Base-by-base conservation (phyloP, 2,797 vertebrate species). In the Delichon dasypus region DNA sequence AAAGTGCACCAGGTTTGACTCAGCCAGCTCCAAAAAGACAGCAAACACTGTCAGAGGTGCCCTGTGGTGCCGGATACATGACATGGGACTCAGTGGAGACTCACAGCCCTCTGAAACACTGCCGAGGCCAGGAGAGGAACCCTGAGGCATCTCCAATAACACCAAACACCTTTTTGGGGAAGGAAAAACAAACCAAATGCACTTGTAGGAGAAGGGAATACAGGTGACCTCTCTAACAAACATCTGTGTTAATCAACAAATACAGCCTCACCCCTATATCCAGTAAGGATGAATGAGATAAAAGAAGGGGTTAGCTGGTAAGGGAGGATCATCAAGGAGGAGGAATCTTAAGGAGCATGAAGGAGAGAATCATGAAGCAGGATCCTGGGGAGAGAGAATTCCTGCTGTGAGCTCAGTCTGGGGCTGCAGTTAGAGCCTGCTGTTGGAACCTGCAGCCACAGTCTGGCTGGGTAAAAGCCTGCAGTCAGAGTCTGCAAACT, bases 41-140 rank as follows among this genome's bases (percentile, higher is more conserved):
- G 32, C 55, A 60, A 53, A 64, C 5, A 2, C 53, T 40, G 7
- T 8, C 55, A 8, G 20, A 54, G 22, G 38, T 57, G 65, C 29
- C 10, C 40, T 15, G 0, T 5, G 21, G 55, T 47, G 62, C 48
- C 54, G 21, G 7, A 20, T 15, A 10, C 0, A 0, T 30, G 66
- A 58, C 19, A 2, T 5, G 30, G 57, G 73, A 58, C 78, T 36
- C 0, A 1, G 13, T 2, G 22, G 26, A 73, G 45, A 57, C 48
- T 83, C 22, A 8, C 4, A 80, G 36, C 40, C 40, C 61, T 40
- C 64, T 47, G 20, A 55, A 68, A 32, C 5, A 1, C 30, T 16
- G n/a, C 2, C 5, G 48, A 57, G 32, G 61, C 71, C 36, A 18
- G 36, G 12, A 50, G 15, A 45, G 36, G 53, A 47, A 10, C 17